Conservation (phyloP, 1,140 invertebrate species). For the Muscidifurax raptorellus region DNA sequence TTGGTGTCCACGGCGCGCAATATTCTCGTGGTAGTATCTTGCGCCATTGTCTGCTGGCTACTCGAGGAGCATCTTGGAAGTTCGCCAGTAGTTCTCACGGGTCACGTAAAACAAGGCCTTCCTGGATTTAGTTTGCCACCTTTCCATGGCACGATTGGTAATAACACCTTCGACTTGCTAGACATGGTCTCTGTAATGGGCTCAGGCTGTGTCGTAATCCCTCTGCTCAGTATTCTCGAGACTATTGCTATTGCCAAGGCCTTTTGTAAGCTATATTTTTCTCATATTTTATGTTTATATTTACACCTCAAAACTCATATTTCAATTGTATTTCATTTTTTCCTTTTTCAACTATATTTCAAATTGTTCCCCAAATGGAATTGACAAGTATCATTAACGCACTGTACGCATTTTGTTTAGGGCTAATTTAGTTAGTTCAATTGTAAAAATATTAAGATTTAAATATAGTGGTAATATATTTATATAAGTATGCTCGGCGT, state of each 20-base stretch:
- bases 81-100: slow-evolving; percentile 82
- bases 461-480: too few relatives aligned
- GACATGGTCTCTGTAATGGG: slow-evolving; percentile 82
- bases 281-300: slow-evolving; percentile 17
- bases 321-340: neutral
- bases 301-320: too few relatives aligned
- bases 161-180: slow-evolving; percentile 81
- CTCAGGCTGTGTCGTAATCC: slow-evolving; percentile 86
- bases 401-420: too few relatives aligned
- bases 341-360: too few relatives aligned
- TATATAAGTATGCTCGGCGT: too few relatives aligned
- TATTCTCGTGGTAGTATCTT: slow-evolving; percentile 85
- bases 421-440: too few relatives aligned
- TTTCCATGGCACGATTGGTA: slow-evolving; percentile 79
- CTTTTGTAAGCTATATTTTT: slow-evolving; percentile 78
- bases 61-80: slow-evolving; percentile 78
- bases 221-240: slow-evolving; percentile 86
- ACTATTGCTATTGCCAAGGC: slow-evolving; percentile 89
- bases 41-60: slow-evolving; percentile 80
- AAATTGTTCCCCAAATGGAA: too few relatives aligned
- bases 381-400: too few relatives aligned
- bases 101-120: slow-evolving; percentile 82
- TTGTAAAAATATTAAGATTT: too few relatives aligned
- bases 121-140: slow-evolving; percentile 80
- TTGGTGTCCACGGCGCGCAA: slow-evolving; percentile 86